Evolutionary conservation across 2,113 vertebrate genomes (phyloP).

Genomic region (Rousettus leschenaultii): DNA sequence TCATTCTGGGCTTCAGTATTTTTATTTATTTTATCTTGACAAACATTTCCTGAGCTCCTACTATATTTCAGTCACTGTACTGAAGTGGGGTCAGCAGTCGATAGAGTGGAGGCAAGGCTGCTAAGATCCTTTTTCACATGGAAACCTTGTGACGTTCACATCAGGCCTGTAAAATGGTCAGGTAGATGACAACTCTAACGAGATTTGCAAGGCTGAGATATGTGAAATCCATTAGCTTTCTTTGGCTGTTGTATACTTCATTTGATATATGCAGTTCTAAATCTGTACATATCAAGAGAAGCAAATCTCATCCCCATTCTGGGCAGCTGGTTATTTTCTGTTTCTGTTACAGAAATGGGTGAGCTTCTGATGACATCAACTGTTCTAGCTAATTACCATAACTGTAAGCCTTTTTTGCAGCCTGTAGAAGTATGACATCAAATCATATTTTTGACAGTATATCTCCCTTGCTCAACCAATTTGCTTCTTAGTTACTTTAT

Average conservation of each 20-base stretch:
- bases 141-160: neutral
- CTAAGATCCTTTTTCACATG: neutral
- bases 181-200: neutral
- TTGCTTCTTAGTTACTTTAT: neutral
- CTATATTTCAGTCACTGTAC: neutral
- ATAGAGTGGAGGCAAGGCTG: neutral
- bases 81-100: neutral
- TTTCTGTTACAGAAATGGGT: neutral
- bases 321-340: neutral
- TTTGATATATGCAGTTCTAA: neutral
- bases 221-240: neutral
- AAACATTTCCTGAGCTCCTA: neutral
- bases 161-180: neutral
- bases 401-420: neutral
- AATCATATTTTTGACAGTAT: neutral
- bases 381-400: neutral
- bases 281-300: neutral
- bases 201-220: neutral
- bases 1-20: neutral
- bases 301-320: neutral
- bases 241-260: neutral
- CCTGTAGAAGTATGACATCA: neutral
- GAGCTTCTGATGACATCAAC: neutral
- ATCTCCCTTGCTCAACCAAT: neutral
- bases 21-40: neutral